phyloP scores from a whole-genome alignment of 1,140 invertebrate species.

The Calephelis virginiensis region DNA sequence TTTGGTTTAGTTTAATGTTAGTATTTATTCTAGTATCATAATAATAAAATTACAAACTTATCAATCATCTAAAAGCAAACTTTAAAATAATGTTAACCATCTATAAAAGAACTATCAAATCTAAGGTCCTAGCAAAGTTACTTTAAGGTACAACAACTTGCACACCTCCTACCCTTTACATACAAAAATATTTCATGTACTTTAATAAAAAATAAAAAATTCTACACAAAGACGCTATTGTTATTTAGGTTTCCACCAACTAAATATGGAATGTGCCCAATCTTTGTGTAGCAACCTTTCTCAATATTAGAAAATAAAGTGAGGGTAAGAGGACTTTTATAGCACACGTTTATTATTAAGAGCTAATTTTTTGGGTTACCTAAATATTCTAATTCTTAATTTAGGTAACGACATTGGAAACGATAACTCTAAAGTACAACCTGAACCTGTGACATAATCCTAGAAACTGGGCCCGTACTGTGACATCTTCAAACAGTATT shows the following conservation, averaged over 20 bases:
- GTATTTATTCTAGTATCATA: conserved; percentile 75
- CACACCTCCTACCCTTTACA: conserved; percentile 66
- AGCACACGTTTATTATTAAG: conserved; percentile 16
- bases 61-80: conserved; percentile 73
- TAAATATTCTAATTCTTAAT: conserved; percentile 37
- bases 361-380: conserved; percentile 4
- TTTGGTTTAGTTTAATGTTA: conserved; percentile 79
- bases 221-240: conserved; percentile 48
- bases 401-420: conserved; percentile 48
- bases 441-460: conserved; percentile 12
- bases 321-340: conserved; percentile 35
- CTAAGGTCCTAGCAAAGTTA: conserved; percentile 72
- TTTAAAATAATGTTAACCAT: conserved; percentile 73
- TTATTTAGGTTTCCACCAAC: conserved; percentile 25
- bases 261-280: conserved; percentile 38
- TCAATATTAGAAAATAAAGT: conserved; percentile 50
- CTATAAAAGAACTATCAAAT: conserved; percentile 76
- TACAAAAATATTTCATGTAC: conserved; percentile 77
- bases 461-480: background rate
- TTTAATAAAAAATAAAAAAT: conserved; percentile 58
- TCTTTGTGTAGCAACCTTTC: conserved; percentile 49
- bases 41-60: conserved; percentile 77
- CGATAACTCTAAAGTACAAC: conserved; percentile 22
- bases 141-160: conserved; percentile 66
- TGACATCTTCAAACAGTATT: too few species aligned